phyloP scores from a whole-genome alignment of 2,888 invertebrate species.

The Subacronicta megacephala region DNA sequence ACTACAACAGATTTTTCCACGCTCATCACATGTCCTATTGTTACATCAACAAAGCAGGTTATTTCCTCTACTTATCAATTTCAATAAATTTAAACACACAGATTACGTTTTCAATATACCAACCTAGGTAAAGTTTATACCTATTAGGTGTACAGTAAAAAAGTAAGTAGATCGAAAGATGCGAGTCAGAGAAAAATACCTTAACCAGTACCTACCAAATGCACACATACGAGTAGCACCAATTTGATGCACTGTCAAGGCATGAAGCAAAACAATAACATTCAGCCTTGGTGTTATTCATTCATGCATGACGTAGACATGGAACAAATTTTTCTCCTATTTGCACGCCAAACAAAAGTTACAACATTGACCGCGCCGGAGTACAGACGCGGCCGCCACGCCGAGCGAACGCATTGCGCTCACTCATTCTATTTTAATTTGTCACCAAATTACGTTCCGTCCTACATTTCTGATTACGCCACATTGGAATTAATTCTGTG shows the following conservation, averaged over 20 bases:
- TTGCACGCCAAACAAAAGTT: constrained; percentile 80
- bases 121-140: constrained; percentile 28
- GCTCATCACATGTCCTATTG: constrained; percentile 39
- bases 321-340: constrained; percentile 84
- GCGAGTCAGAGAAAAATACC: constrained; percentile 10
- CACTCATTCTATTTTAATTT: constrained; percentile 71
- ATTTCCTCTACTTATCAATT: constrained; percentile 42
- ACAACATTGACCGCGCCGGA: constrained; percentile 69
- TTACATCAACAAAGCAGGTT: constrained; percentile 19
- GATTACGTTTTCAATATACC: constrained; percentile 8
- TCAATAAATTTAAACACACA: constrained; percentile 27
- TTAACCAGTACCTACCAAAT: constrained; percentile 41
- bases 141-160: constrained; percentile 6
- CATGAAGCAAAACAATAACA: constrained; percentile 75
- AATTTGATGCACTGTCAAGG: constrained; percentile 67
- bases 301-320: constrained; percentile 83
- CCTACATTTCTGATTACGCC: constrained; percentile 64
- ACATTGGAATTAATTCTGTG: constrained; percentile 60
- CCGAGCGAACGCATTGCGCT: constrained; percentile 66
- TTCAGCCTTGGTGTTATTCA: constrained; percentile 81
- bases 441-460: constrained; percentile 57
- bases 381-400: constrained; percentile 75
- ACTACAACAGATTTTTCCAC: constrained; percentile 32
- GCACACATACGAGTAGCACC: constrained; percentile 51
- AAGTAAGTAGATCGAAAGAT: constrained; percentile 4